A percentile compares a stretch with the other conserved stretches of the same genome.
phyloP scores from a whole-genome alignment of 2,797 vertebrate species.

The Acanthornis magna region DNA sequence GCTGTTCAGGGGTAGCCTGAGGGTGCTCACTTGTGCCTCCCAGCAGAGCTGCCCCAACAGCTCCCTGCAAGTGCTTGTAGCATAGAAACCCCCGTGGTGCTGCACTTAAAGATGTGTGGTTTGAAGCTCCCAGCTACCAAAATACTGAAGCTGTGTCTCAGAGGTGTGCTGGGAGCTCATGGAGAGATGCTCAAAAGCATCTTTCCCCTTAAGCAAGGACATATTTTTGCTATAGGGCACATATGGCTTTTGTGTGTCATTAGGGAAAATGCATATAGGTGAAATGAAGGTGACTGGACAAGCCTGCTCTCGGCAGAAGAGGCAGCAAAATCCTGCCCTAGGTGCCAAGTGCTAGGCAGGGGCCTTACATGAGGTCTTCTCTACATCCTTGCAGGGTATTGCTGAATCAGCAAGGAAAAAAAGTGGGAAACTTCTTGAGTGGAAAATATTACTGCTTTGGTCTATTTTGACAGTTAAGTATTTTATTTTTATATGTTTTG shows the following conservation, averaged over 20 bases:
- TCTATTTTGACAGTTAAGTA: neutral
- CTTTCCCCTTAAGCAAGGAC: neutral
- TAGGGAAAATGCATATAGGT: neutral
- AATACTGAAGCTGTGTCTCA: neutral
- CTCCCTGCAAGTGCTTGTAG: neutral
- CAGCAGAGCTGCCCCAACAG: neutral
- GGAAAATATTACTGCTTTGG: neutral
- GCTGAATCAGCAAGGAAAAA: neutral
- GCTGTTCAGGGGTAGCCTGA: neutral
- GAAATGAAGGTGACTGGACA: neutral
- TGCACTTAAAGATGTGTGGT: accelerated
- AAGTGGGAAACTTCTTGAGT: neutral
- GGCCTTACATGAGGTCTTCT: neutral
- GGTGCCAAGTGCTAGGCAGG: neutral
- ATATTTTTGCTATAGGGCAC: accelerated
- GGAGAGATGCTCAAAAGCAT: neutral
- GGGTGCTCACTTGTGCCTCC: neutral
- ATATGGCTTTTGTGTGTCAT: accelerated
- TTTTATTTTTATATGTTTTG: accelerated
- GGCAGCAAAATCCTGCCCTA: neutral
- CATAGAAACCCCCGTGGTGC: neutral
- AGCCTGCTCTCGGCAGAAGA: neutral
- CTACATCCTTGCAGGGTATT: neutral
- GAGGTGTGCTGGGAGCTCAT: neutral
- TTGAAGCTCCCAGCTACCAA: neutral